Conservation (phyloP, 2,797 vertebrate species). For the Neomorphus geoffroyi region DNA sequence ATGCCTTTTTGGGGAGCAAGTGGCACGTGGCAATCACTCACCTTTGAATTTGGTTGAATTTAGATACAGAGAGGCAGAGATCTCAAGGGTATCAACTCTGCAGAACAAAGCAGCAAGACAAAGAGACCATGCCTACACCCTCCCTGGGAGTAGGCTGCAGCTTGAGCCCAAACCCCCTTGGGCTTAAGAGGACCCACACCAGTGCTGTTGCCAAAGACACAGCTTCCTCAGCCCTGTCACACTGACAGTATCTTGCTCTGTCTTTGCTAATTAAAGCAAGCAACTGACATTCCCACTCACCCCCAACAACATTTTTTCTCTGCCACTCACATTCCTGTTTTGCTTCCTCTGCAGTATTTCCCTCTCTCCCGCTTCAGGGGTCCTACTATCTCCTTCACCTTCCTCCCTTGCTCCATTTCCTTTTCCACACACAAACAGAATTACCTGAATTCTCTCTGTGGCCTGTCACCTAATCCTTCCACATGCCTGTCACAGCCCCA, state of each 20-base stretch:
- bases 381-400: not conserved
- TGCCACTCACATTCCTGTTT: not conserved
- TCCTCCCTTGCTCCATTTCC: not conserved
- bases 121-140: not conserved
- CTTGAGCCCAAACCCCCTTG: not conserved
- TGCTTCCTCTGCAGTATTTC: not conserved
- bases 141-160: not conserved
- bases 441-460: not conserved
- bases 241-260: not conserved
- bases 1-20: not conserved
- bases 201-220: not conserved
- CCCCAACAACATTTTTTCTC: not conserved
- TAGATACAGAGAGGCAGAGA: not conserved
- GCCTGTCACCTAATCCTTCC: not conserved
- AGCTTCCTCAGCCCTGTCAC: not conserved
- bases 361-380: not conserved
- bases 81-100: not conserved
- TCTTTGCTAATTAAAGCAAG: not conserved
- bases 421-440: not conserved
- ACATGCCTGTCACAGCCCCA: not conserved
- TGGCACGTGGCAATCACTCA: not conserved
- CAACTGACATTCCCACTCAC: not conserved
- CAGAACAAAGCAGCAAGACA: not conserved
- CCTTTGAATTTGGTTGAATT: not conserved
- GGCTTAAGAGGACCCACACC: accelerated